Conservation (phyloP, 2,113 vertebrate genomes). For the Leuciscus idus region DNA sequence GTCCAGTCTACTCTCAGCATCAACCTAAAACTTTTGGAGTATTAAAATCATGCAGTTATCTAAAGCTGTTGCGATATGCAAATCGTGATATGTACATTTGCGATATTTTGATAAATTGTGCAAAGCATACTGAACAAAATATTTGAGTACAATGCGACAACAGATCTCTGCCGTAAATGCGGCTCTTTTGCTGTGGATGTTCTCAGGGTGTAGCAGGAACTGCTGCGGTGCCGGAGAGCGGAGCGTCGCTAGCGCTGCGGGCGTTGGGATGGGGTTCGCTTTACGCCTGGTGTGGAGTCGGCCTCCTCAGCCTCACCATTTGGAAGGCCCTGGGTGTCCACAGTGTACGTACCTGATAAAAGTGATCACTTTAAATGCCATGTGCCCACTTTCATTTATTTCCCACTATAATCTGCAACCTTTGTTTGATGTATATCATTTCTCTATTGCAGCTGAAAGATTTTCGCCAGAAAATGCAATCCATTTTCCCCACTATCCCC, state of each 20-base stretch:
- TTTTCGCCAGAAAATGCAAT: conserved; percentile 88
- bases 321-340: conserved; percentile 90
- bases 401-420: neutral
- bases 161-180: neutral
- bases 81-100: no score
- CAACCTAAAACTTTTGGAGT: no score
- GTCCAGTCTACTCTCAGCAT: no score
- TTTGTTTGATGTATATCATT: neutral
- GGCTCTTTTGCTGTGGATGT: neutral
- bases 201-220: conserved; percentile 81
- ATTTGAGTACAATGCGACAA: neutral
- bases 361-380: neutral
- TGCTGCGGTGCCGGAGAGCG: conserved; percentile 81
- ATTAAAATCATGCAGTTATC: no score
- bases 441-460: conserved; percentile 81
- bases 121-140: neutral
- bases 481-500: conserved; percentile 85
- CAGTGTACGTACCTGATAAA: conserved; percentile 79
- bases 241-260: conserved; percentile 85
- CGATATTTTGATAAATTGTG: no score
- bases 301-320: conserved; percentile 81
- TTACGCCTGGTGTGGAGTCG: conserved; percentile 89
- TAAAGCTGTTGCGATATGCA: no score
- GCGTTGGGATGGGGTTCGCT: conserved; percentile 92
- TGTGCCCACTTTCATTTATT: neutral